A percentile compares a stretch with the other conserved stretches of the same genome.
Evolutionary conservation across 2,888 invertebrate genomes (phyloP).

Genomic region (Tachina fera): DNA sequence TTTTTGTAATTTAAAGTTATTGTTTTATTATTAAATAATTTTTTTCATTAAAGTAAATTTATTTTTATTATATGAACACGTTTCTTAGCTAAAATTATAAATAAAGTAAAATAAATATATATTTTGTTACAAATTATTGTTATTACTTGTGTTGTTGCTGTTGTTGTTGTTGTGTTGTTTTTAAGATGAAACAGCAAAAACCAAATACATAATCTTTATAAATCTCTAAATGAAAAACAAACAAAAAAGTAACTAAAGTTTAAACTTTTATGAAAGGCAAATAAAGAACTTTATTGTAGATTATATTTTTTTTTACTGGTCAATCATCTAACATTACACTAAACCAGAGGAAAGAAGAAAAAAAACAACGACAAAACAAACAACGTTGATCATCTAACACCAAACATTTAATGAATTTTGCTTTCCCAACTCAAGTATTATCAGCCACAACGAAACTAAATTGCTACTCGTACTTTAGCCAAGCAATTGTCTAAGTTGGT

Average conservation of each 20-base stretch:
- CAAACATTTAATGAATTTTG: conserved; percentile 67
- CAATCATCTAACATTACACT: conserved; percentile 40
- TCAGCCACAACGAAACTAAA: conserved; percentile 39
- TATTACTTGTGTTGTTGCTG: conserved; percentile 53
- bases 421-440: conserved; percentile 37
- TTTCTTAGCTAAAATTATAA: conserved; percentile 51
- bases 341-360: neutral
- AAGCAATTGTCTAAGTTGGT: conserved; percentile 48
- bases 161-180: no score
- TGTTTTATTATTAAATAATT: conserved; percentile 44
- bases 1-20: conserved; percentile 36
- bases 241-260: neutral
- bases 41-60: conserved; percentile 60
- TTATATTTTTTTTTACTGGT: conserved; percentile 28
- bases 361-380: conserved; percentile 36
- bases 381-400: conserved; percentile 64
- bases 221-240: conserved; percentile 42
- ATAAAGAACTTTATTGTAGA: conserved; percentile 45
- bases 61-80: conserved; percentile 70
- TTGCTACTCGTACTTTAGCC: conserved; percentile 48
- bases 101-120: conserved; percentile 54
- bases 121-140: conserved; percentile 65
- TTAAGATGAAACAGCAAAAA: conserved; percentile 47
- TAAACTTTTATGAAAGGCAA: conserved; percentile 36
- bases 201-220: conserved; percentile 64